A percentile compares a stretch with the other conserved stretches of the same genome.
Evolutionary conservation across 2,888 invertebrate genomes (phyloP).

Genomic region (Microctonus hyperodae): DNA sequence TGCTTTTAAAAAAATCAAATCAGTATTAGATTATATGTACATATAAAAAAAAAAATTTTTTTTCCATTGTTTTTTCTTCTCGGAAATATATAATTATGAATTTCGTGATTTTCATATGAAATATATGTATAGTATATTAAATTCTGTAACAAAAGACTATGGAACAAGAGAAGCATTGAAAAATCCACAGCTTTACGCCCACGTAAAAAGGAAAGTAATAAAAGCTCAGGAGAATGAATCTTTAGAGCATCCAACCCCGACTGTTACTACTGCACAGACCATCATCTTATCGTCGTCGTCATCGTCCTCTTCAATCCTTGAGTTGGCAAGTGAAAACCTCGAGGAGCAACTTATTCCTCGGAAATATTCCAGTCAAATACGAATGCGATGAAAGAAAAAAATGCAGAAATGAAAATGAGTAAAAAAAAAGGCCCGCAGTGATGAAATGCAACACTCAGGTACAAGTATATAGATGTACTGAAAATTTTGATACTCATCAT

Average conservation of each 20-base stretch:
- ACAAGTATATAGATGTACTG: not conserved
- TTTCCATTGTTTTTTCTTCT: not conserved
- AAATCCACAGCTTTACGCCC: not conserved
- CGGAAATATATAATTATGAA: not conserved
- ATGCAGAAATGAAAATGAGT: not conserved
- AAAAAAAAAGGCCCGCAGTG: not conserved
- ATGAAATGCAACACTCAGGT: not conserved
- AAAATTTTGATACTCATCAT: not conserved
- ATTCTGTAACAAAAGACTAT: not conserved
- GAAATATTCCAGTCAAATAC: not conserved
- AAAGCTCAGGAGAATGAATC: not conserved
- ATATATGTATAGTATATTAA: not conserved
- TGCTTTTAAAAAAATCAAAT: too few relatives aligned
- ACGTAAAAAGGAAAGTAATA: not conserved
- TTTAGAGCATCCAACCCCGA: not conserved
- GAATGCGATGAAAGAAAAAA: not conserved
- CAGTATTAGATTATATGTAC: too few relatives aligned
- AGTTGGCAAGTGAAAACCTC: conserved; percentile 6
- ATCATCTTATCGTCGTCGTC: not conserved
- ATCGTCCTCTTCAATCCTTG: not conserved
- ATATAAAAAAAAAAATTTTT: too few relatives aligned
- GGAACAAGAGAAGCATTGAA: not conserved
- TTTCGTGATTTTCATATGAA: not conserved
- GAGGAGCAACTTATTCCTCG: conserved; percentile 5
- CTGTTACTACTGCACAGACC: not conserved